phyloP scores from a whole-genome alignment of 1,140 invertebrate species.

The Panulirus ornatus region DNA sequence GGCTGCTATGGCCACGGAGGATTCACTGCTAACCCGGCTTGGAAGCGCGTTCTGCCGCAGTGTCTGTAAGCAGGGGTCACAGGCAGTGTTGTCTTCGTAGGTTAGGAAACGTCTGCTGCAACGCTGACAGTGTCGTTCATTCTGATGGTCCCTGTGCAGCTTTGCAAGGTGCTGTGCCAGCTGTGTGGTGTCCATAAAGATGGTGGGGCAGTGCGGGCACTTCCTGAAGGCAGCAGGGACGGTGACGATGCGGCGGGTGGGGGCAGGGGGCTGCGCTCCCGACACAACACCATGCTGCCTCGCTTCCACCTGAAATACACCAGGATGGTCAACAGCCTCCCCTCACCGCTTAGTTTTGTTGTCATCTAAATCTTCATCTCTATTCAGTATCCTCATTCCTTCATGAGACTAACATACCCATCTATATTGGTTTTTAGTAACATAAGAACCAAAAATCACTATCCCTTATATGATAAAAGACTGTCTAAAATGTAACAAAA shows the following conservation, averaged over 20 bases:
- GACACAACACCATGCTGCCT: neutral
- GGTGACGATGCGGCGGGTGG: conserved; percentile 52
- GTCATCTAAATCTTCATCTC: too few relatives aligned
- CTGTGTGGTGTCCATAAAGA: conserved; percentile 57
- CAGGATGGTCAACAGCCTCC: conserved; percentile 44
- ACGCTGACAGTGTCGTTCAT: conserved; percentile 42
- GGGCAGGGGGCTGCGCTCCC: neutral
- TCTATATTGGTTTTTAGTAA: too few relatives aligned
- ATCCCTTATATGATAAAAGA: too few relatives aligned
- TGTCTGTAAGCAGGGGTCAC: conserved; percentile 30
- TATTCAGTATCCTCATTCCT: too few relatives aligned
- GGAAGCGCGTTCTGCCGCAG: conserved; percentile 50
- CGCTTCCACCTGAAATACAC: conserved; percentile 50
- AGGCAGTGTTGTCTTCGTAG: conserved; percentile 63
- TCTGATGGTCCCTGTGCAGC: conserved; percentile 41
- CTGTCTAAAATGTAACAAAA: too few relatives aligned
- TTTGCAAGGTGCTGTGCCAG: conserved; percentile 41
- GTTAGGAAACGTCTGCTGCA: conserved; percentile 40
- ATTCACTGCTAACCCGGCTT: neutral
- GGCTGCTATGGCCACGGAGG: neutral
- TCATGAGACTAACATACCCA: too few relatives aligned
- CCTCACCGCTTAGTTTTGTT: neutral
- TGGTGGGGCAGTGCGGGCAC: conserved; percentile 64
- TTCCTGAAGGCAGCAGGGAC: conserved; percentile 64
- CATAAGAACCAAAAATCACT: too few relatives aligned